Base-by-base conservation (phyloP, 2,113 vertebrate species). In the Gymnocephalus cernua region DNA sequence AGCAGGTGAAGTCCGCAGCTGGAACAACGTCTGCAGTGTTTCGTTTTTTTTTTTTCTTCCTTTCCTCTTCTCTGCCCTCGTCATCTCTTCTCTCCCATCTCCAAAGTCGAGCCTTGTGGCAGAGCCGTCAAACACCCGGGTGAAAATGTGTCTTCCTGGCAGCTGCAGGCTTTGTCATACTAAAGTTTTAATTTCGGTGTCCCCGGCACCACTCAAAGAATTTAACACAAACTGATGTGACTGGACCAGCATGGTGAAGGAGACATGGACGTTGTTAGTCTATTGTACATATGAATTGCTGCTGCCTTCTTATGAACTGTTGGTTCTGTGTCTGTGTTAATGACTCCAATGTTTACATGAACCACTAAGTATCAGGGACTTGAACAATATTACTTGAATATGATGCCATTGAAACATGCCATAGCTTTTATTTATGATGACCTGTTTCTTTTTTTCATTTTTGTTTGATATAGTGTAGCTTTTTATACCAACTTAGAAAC, bases 331-430 rank as follows among this genome's bases (percentile, higher is more conserved):
- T 93, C 92, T 92, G 90, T 93, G 91, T 93, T 89, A 83, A 90
- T 85, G 93, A 92, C 90, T 74, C 75, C 81, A 86, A 90, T 96
- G 94, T 96, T 97, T 95, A 95, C 95, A 94, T 92, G 77, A 93
- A 93, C 93, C 93, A 88, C 88, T 87, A 84, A 91, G 77, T 91
- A 94, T 97, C 96, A 96, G 96, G 96, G 95, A 96, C 95, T 94
- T 94, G 85, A 93, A 90, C 86, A 93, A 79, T 74, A 91, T 95
- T 97, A 97, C 96, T 98, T 97, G 97, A 97, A 96, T 91, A 95
- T 86, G 76, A 94, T 93, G 93, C 93, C 93, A 94, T 94, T 94
- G 93, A 94, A 93, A 89, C 93, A 84, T 88, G 89, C 88, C 91
- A 88, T 93, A 93, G 93, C 91, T 94, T 93, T 94, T 94, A 95